Conservation (phyloP, 1,140 invertebrate genomes). For the Drosophila eugracilis region DNA sequence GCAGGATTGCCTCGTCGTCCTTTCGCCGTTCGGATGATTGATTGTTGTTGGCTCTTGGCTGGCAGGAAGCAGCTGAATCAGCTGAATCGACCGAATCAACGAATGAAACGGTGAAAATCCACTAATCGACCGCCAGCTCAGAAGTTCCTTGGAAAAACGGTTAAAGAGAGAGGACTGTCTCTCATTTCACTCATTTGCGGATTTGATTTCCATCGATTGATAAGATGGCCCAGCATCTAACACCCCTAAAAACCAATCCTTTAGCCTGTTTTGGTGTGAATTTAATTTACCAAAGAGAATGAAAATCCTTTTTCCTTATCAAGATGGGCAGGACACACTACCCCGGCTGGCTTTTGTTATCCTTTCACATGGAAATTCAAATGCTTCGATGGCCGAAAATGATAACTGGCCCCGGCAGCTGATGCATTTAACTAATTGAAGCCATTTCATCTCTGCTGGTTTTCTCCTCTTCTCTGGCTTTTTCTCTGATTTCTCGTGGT, state of each 20-base stretch:
- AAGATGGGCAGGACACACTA: constrained; percentile 36
- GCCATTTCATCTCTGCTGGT: constrained; percentile 35
- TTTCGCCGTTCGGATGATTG: constrained; percentile 66
- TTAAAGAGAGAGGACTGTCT: constrained; percentile 1
- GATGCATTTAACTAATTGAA: constrained; percentile 76
- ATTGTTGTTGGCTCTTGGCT: constrained; percentile 59
- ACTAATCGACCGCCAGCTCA: constrained; percentile 52
- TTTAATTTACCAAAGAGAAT: constrained; percentile 78
- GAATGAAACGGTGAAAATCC: constrained; percentile 56
- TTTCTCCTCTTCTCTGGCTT: not conserved
- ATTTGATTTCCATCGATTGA: constrained; percentile 71
- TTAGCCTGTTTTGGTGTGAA: constrained; percentile 64
- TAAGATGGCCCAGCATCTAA: constrained; percentile 42
- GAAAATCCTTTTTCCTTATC: constrained; percentile 75
- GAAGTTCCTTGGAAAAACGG: constrained; percentile 49
- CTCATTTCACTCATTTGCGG: constrained; percentile 63
- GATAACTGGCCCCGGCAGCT: constrained; percentile 31
- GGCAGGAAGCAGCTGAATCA: constrained; percentile 70
- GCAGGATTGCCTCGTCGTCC: constrained; percentile 50
- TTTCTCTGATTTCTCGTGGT: not conserved
- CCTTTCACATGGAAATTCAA: constrained; percentile 59
- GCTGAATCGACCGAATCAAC: constrained; percentile 51
- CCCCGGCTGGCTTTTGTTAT: constrained; percentile 46
- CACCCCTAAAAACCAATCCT: constrained; percentile 79
- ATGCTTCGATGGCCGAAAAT: constrained; percentile 37